Evolutionary conservation across 1,140 invertebrate species (phyloP).

Genomic region (Lepidotrigona ventralis): DNA sequence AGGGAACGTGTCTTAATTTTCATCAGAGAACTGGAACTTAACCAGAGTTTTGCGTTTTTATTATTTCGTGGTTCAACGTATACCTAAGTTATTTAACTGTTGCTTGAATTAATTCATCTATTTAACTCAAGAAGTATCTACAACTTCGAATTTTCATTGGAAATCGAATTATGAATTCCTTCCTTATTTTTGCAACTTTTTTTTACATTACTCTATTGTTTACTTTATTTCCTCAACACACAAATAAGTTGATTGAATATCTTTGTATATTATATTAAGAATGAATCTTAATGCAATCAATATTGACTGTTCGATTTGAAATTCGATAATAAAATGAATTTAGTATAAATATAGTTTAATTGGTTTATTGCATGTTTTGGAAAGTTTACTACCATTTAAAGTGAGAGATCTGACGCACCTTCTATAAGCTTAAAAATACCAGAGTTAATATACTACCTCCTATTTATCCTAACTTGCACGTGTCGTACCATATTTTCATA

Average conservation of each 20-base stretch:
- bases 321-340: background rate
- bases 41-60: too few species aligned
- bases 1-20: too few species aligned
- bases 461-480: constrained; percentile 17
- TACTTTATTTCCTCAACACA: background rate
- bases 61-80: too few species aligned
- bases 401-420: background rate
- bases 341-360: background rate
- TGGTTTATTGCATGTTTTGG: background rate
- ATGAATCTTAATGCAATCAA: background rate
- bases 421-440: background rate
- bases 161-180: too few species aligned
- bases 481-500: background rate
- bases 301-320: background rate
- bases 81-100: too few species aligned
- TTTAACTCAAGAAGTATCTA: too few species aligned
- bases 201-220: too few species aligned
- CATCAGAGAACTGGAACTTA: too few species aligned
- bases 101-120: too few species aligned
- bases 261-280: background rate
- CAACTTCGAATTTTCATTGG: too few species aligned
- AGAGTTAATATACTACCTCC: background rate
- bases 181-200: too few species aligned
- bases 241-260: background rate
- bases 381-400: background rate